Base-by-base conservation (phyloP, 2,797 vertebrate genomes). In the Enteromius afrohamiltoni region DNA sequence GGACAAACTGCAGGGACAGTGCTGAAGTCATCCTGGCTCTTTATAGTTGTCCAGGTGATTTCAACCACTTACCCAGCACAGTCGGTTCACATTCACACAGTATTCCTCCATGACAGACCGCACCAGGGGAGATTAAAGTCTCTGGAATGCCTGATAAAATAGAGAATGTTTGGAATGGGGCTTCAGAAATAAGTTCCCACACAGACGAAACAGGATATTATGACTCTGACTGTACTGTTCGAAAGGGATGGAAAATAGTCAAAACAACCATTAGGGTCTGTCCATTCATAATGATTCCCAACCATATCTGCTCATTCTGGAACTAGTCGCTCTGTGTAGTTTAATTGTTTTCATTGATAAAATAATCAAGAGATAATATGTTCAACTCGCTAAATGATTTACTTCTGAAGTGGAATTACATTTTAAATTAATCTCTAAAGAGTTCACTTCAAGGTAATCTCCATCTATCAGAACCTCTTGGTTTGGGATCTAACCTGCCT, bases 61-160 rank as follows among this genome's bases (percentile, higher is more conserved):
- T 83, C 58, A 80, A 70, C 58, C 85, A 31, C 79, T 77, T 78
- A 80, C 77, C 79, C 58, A 73, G 40, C 34, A 74, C 65, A 68
- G 55, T 71, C 34, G 67, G 76, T 49, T 79, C 53, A 60, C 23
- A 29, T 74, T 53, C 37, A 64, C 34, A 79, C 51, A 34, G 75
- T 85, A 85, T 82, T 73, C 85, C 83, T 85, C n/a, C 80, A 51
- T 40, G 53, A 80, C 58, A 77, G 70, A 79, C 67, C 51, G 74
- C 58, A 75, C 68, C 0, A 65, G 23, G 64, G n/a, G 37, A 77
- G 79, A 83, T 69, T 76, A 86, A 75, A 70, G 75, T 73, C 62
- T 14, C 51, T 68, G 75, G 75, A 84, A 82, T 76, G 70, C 75
- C 47, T 60, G 53, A 83, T 79, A 75, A 73, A 81, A 47, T 40